These are phyloP conservation scores for Eulemur rufifrons DNA, from an alignment of 2,113 vertebrate genomes.

Conservation along the genomic window DNA sequence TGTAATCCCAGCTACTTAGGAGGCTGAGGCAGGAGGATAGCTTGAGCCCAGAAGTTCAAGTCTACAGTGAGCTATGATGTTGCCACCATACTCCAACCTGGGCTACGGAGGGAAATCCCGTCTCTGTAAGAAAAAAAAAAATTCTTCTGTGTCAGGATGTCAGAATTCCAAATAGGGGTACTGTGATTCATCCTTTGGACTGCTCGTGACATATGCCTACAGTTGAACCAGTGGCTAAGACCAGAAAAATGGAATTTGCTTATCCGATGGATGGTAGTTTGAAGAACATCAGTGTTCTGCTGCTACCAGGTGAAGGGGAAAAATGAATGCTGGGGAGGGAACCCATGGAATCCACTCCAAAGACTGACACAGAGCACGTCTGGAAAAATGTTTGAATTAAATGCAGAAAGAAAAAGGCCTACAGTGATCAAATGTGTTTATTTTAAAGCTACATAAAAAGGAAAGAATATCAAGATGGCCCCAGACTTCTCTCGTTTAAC, in stretches of 20 bases:
- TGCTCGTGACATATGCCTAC: not conserved
- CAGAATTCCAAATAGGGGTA: not conserved
- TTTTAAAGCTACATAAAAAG: not conserved
- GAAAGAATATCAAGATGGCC: not conserved
- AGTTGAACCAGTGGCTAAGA: not conserved
- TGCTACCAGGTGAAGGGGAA: not conserved
- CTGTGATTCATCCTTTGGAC: not conserved
- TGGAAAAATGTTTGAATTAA: not conserved
- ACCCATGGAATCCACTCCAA: not conserved
- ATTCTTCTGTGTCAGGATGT: not conserved
- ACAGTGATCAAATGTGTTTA: not conserved
- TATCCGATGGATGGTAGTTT: not conserved
- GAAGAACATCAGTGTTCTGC: not conserved
- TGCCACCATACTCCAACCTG: too few relatives aligned
- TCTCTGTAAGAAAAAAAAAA: too few relatives aligned
- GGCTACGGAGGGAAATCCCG: too few relatives aligned
- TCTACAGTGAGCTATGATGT: too few relatives aligned
- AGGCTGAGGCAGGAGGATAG: too few relatives aligned
- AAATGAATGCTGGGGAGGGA: not conserved
- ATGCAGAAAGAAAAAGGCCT: not conserved
- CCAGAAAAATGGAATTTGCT: not conserved
- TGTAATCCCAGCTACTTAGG: too few relatives aligned
- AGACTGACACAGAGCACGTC: not conserved
- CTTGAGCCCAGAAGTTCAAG: too few relatives aligned
- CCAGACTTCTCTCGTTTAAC: conserved; percentile 22